Evolutionary conservation across 2,797 vertebrate species (phyloP).

Genomic region (Phrynocephalus guinanensis): DNA sequence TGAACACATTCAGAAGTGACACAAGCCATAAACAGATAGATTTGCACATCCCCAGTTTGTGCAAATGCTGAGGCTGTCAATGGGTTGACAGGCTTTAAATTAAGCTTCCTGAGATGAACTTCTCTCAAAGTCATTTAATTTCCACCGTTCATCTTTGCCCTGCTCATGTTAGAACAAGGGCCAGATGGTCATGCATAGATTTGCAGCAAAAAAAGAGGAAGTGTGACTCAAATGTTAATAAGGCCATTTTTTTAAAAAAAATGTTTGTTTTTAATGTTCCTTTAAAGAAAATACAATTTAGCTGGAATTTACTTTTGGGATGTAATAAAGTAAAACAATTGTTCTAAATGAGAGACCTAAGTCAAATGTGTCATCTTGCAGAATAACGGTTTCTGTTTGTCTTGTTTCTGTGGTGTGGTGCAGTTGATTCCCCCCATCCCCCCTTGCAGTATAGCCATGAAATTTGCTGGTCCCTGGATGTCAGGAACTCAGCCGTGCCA

Average conservation of each 20-base stretch:
- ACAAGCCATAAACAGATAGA: background rate
- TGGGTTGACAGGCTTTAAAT: background rate
- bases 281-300: conserved; percentile 14
- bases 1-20: background rate
- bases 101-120: conserved; percentile 26
- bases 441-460: background rate
- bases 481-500: conserved; percentile 13
- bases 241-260: conserved; percentile 1
- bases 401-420: background rate
- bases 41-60: background rate
- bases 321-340: conserved; percentile 2
- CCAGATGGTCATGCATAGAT: conserved; percentile 47
- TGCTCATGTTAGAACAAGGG: conserved; percentile 9
- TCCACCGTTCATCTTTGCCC: conserved; percentile 27
- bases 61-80: background rate
- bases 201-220: conserved; percentile 32
- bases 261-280: conserved; percentile 19
- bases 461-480: background rate
- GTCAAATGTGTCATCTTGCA: background rate
- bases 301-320: background rate
- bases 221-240: conserved; percentile 48
- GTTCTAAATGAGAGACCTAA: background rate
- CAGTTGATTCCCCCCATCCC: background rate
- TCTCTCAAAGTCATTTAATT: background rate
- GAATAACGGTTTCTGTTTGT: conserved; percentile 4